phyloP scores from a whole-genome alignment of 2,797 vertebrate species.

The Pygocentrus nattereri region DNA sequence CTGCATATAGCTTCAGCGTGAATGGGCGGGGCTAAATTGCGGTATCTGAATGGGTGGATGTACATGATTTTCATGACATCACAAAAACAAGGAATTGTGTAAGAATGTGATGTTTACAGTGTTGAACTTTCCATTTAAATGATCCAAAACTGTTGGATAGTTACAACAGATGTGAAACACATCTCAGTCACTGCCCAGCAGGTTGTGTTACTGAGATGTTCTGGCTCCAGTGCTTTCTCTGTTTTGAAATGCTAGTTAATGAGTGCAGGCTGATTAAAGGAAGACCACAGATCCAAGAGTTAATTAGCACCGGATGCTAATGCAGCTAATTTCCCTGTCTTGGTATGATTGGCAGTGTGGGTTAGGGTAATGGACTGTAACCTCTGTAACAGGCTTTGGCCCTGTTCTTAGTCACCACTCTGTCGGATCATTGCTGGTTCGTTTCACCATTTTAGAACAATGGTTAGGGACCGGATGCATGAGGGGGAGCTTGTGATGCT shows the following conservation, averaged over 20 bases:
- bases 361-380: not conserved
- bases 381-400: not conserved
- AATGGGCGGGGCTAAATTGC: not conserved
- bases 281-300: conserved; percentile 9
- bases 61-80: too few species aligned
- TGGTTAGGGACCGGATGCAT: conserved; percentile 34
- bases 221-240: conserved; percentile 21
- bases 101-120: too few species aligned
- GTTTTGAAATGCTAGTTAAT: conserved; percentile 29
- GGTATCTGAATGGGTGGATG: too few species aligned
- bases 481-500: conserved; percentile 8
- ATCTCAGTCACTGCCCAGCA: not conserved
- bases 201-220: conserved; percentile 3
- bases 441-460: conserved; percentile 35
- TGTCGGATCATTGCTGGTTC: not conserved
- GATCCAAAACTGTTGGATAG: too few species aligned
- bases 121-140: too few species aligned
- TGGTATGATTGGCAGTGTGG: conserved; percentile 26
- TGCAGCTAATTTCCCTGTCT: conserved; percentile 18
- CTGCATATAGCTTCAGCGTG: too few species aligned
- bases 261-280: conserved; percentile 49
- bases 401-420: not conserved
- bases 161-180: not conserved
- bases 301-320: conserved; percentile 35
- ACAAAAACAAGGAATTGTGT: too few species aligned